phyloP scores from a whole-genome alignment of 2,113 vertebrate genomes.

The Anthoscopus minutus region DNA sequence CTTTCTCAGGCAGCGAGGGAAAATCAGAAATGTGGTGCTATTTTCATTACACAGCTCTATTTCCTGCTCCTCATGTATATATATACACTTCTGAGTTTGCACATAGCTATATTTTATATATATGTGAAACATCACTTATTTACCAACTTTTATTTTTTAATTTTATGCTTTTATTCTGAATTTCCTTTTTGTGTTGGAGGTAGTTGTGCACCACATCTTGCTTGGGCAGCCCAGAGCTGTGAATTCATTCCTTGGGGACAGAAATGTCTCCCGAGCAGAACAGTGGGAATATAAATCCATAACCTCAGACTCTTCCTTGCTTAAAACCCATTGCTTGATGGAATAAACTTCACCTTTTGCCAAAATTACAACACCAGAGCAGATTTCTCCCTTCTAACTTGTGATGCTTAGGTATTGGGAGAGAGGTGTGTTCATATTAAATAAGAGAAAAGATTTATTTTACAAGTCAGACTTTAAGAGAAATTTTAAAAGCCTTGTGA shows the following conservation, averaged over 20 bases:
- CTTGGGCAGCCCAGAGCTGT: background rate
- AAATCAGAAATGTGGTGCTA: background rate
- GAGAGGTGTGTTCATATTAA: background rate
- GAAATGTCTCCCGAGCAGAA: background rate
- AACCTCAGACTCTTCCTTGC: background rate
- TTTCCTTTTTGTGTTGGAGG: background rate
- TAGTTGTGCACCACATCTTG: fast-evolving
- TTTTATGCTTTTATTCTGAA: background rate
- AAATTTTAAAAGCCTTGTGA: background rate
- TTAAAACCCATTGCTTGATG: background rate
- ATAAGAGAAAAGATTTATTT: background rate
- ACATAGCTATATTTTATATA: fast-evolving
- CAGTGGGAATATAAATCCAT: background rate
- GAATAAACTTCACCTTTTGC: background rate
- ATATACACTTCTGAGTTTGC: fast-evolving
- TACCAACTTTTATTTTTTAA: background rate
- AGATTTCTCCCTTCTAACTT: background rate
- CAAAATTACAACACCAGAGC: background rate
- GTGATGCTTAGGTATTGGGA: background rate
- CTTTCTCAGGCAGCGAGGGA: background rate
- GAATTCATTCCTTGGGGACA: background rate
- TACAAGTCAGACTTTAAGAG: background rate
- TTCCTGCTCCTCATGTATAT: background rate
- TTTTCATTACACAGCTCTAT: background rate
- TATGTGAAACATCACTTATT: background rate